Conservation (phyloP, 2,888 invertebrate genomes). For the Drosophila nr. fundita region DNA sequence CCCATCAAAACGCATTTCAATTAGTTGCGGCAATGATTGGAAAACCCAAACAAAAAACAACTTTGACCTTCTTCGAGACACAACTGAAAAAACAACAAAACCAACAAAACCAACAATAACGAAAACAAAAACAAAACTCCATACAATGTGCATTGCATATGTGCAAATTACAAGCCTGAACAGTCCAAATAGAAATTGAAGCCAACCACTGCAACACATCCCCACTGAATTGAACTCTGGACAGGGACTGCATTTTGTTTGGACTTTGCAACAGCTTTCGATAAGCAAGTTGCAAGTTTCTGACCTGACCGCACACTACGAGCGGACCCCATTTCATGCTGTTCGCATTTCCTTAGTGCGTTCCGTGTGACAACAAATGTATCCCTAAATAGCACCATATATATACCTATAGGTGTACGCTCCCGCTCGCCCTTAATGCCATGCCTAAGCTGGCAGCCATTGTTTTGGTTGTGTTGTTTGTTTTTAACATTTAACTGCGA, state of each 20-base stretch:
- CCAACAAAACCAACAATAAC: constrained; percentile 3
- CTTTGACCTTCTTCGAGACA: constrained; percentile 12
- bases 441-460: constrained; percentile 14
- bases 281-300: constrained; percentile 34
- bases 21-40: constrained; percentile 38
- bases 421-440: constrained; percentile 12
- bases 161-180: constrained; percentile 47
- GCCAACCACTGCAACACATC: background rate
- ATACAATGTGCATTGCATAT: constrained; percentile 39
- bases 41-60: constrained; percentile 10
- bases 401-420: background rate
- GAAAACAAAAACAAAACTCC: constrained; percentile 25
- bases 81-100: constrained; percentile 1
- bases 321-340: constrained; percentile 5
- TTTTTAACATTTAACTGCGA: constrained; percentile 23
- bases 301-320: constrained; percentile 7
- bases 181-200: constrained; percentile 20
- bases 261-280: constrained; percentile 24
- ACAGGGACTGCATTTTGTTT: background rate
- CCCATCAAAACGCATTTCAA: constrained; percentile 21
- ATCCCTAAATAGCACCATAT: constrained; percentile 54
- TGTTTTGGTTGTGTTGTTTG: constrained; percentile 16
- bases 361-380: constrained; percentile 67
- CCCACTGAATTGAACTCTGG: constrained; percentile 4
- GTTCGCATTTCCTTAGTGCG: constrained; percentile 37